These are phyloP conservation scores for Chamaetylas fuelleborni DNA, from an alignment of 2,113 vertebrate genomes.

Conservation along the genomic window DNA sequence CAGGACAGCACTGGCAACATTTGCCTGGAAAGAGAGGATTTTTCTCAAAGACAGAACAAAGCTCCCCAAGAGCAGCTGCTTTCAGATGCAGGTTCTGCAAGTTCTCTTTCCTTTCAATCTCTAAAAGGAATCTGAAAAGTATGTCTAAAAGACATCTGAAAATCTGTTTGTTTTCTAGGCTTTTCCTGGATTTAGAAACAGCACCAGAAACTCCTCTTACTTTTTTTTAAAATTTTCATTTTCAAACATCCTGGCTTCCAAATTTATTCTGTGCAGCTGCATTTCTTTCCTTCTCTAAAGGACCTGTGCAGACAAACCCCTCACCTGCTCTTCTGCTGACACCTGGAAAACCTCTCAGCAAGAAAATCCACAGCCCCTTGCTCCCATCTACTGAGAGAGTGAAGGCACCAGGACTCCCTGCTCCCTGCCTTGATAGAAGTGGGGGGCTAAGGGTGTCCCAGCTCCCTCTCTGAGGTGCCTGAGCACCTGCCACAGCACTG, in stretches of 20 bases:
- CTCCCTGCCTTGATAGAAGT: background rate
- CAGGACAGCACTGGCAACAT: fast-evolving
- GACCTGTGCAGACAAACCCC: background rate
- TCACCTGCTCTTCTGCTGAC: background rate
- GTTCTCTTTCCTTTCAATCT: background rate
- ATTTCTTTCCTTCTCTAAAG: background rate
- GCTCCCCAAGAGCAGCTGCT: background rate
- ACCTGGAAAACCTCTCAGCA: background rate
- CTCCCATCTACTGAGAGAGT: background rate
- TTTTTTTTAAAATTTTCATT: background rate
- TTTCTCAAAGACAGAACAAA: background rate
- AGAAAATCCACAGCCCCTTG: background rate
- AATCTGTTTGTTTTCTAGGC: background rate
- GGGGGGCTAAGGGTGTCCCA: background rate
- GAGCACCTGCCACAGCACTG: background rate
- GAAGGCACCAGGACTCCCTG: background rate
- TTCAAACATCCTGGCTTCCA: background rate
- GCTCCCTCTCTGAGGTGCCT: background rate
- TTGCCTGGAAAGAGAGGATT: background rate
- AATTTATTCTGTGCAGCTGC: background rate
- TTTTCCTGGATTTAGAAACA: background rate
- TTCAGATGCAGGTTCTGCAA: background rate
- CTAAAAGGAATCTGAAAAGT: background rate
- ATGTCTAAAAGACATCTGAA: background rate
- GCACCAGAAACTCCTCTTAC: background rate